phyloP scores from a whole-genome alignment of 2,113 vertebrate genomes.

The Melanocharis versteri region DNA sequence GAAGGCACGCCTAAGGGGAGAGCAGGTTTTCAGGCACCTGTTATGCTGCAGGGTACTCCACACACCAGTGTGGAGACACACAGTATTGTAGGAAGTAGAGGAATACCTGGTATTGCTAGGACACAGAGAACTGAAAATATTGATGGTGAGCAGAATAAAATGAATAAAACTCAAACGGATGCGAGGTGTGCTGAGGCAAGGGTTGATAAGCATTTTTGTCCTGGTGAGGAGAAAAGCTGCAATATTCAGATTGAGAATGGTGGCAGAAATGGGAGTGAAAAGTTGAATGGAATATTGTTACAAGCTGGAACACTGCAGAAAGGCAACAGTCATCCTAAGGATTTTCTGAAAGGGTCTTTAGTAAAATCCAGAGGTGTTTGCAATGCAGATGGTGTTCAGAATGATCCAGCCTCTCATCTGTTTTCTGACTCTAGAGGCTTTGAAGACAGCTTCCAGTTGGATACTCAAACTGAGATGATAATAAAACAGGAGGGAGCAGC shows the following conservation, averaged over 20 bases:
- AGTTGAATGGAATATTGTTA: neutral
- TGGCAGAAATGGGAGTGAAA: neutral
- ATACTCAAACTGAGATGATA: constrained; percentile 89
- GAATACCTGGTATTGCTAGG: neutral
- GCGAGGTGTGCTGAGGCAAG: neutral
- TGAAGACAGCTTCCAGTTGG: constrained; percentile 89
- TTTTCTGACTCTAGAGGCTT: constrained; percentile 72
- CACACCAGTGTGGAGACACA: neutral
- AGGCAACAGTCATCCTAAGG: neutral
- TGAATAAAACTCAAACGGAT: neutral
- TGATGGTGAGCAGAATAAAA: neutral
- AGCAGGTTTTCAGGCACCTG: neutral
- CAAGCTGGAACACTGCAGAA: constrained; percentile 7
- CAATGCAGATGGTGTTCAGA: constrained; percentile 25
- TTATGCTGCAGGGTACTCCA: neutral
- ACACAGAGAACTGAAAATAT: neutral
- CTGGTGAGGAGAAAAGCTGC: constrained; percentile 1
- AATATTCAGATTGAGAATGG: neutral
- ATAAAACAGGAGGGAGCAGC: constrained; percentile 75
- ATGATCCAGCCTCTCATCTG: constrained; percentile 70
- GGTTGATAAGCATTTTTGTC: neutral
- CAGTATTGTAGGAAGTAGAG: neutral
- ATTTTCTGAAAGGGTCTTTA: neutral
- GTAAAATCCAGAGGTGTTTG: constrained; percentile 19
- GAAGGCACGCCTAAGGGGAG: neutral